Percentiles rank a stretch among this genome's conserved stretches.
Conservation (phyloP, 2,113 vertebrate species). For the Himantopus leucocephalus region DNA sequence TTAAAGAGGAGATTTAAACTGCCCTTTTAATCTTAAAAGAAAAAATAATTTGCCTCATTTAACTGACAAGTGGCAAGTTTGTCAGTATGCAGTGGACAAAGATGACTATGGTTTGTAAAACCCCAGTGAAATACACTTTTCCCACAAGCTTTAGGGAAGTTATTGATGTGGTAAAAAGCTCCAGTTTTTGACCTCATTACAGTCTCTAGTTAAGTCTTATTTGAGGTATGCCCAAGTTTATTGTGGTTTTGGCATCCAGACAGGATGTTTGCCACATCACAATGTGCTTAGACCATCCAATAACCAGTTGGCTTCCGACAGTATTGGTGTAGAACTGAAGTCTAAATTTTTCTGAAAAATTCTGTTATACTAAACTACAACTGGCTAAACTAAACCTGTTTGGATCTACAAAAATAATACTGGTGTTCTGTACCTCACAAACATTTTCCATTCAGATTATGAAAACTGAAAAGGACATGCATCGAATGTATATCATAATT, state of each 20-base stretch:
- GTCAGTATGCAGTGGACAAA: not conserved
- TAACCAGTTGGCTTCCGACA: not conserved
- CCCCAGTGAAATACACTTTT: not conserved
- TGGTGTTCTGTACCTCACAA: not conserved
- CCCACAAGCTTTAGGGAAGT: not conserved
- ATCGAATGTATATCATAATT: not conserved
- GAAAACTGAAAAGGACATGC: not conserved
- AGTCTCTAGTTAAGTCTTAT: not conserved
- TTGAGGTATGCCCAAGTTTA: not conserved
- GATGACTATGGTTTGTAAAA: not conserved
- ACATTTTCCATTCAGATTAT: not conserved
- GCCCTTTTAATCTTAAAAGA: not conserved
- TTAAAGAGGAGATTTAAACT: not conserved
- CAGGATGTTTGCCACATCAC: not conserved
- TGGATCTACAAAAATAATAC: not conserved
- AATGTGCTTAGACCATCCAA: not conserved
- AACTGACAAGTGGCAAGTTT: not conserved
- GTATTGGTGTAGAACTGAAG: not conserved
- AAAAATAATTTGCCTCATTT: slow-evolving; percentile 15
- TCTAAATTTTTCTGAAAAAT: not conserved
- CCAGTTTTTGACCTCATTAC: not conserved
- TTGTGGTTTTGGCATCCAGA: not conserved
- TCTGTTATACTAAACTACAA: not conserved
- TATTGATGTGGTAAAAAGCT: not conserved
- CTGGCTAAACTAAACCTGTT: not conserved